Evolutionary conservation across 2,888 invertebrate genomes (phyloP), one percentile per base, ranked within the genome.

Genomic region (Alcis repandata): DNA sequence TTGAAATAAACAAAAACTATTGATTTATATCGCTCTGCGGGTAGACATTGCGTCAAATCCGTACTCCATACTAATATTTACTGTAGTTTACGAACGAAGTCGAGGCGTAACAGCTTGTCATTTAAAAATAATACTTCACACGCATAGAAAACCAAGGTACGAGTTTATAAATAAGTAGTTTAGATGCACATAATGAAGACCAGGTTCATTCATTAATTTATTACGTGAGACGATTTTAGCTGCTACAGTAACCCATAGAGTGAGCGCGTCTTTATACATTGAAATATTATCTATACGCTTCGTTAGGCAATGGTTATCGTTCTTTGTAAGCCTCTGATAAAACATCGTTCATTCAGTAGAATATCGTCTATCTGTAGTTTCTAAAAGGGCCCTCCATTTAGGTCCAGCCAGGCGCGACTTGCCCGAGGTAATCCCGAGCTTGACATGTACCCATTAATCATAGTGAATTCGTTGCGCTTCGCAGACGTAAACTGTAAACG

Each of bases 381-480:
- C 63, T 56, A 20, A 52, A 68, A 62, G 69, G 69, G 73, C 72
- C 74, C 68, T 68, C 69, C 73, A 70, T 72, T 68, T 66, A 59
- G 64, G 65, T 56, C 43, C 72, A 68, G 65, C 76, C 69, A 74
- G 68, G 76, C 79, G 77, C 73, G 73, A 73, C 73, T 66, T 58
- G 54, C 71, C 54, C 65, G 74, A 77, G 78, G 74, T 77, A 79
- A 79, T 79, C 72, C 71, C 63, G 59, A 57, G 57, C 67, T 67
- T 58, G 62, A 68, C 67, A 63, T 65, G 65, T 68, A 69, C 58
- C 69, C 68, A 79, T 78, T 79, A 76, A 79, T 79, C 77, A 79
- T 70, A 53, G 68, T 57, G 51, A 64, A 73, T 65, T 71, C 68
- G 71, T 74, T 75, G 67, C 73, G 45, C 60, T 36, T 60, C 60